phyloP scores from a whole-genome alignment of 2,797 vertebrate species.

The Cirrhinus mrigala region DNA sequence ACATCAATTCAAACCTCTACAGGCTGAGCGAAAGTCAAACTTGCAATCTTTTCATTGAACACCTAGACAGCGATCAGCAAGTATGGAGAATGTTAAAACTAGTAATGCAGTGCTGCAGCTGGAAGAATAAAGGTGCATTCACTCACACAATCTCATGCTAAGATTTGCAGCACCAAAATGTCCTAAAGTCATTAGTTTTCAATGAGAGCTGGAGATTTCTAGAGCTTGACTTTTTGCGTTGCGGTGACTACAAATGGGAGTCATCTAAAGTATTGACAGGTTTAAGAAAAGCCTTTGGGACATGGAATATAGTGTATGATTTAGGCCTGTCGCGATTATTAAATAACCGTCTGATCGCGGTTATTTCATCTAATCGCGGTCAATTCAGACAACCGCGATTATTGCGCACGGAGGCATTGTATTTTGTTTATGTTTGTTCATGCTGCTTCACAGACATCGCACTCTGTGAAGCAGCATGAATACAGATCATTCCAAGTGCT shows the following conservation, averaged over 20 bases:
- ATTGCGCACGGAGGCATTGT: too few species aligned
- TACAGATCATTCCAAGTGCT: too few species aligned
- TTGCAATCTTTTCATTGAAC: conserved; percentile 39
- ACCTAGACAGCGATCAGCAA: conserved; percentile 10
- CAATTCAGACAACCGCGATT: too few species aligned
- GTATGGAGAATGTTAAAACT: conserved; percentile 26
- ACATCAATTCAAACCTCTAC: conserved; percentile 39
- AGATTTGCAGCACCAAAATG: neutral
- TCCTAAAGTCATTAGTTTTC: conserved; percentile 25
- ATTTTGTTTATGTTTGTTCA: too few species aligned
- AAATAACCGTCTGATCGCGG: too few species aligned
- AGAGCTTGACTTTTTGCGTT: neutral
- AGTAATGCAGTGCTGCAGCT: conserved; percentile 7
- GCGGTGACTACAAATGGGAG: neutral
- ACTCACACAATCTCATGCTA: conserved; percentile 11
- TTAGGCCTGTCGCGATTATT: too few species aligned
- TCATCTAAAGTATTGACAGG: neutral
- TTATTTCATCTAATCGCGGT: too few species aligned
- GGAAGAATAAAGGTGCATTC: conserved; percentile 23
- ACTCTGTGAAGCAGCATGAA: too few species aligned
- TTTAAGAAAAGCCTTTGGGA: neutral
- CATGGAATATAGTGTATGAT: neutral
- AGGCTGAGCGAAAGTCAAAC: conserved; percentile 9
- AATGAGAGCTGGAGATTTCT: conserved; percentile 1
- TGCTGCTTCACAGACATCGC: too few species aligned